Evolutionary conservation across 1,140 invertebrate species (phyloP).

Genomic region (Ceratitis capitata): DNA sequence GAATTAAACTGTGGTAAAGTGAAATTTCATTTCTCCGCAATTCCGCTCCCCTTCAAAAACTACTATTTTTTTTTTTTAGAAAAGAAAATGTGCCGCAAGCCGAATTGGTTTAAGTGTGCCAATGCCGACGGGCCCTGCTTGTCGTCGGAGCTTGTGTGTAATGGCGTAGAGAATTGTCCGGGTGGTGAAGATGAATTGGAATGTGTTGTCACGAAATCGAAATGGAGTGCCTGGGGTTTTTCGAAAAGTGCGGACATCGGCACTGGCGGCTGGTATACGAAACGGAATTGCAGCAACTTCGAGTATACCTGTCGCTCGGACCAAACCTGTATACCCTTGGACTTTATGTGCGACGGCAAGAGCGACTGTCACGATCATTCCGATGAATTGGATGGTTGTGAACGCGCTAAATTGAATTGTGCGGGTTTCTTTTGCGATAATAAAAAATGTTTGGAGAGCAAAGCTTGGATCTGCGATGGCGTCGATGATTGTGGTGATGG

Average conservation of each 20-base stretch:
- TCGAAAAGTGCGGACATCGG: background rate
- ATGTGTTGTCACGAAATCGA: conserved; percentile 43
- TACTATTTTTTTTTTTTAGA: conserved; percentile 38
- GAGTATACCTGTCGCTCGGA: conserved; percentile 70
- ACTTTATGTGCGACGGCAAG: conserved; percentile 77
- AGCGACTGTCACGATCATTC: conserved; percentile 82
- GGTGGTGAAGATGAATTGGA: conserved; percentile 66
- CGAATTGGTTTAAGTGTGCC: conserved; percentile 61
- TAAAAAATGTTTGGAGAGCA: conserved; percentile 53
- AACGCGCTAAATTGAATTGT: conserved; percentile 49
- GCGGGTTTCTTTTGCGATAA: conserved; percentile 56
- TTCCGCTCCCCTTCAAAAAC: background rate
- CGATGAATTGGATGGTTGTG: conserved; percentile 74
- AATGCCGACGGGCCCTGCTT: conserved; percentile 64
- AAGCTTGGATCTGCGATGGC: conserved; percentile 59
- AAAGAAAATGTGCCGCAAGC: conserved; percentile 57
- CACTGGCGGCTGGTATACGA: conserved; percentile 29
- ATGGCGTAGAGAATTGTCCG: conserved; percentile 69
- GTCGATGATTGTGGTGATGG: conserved; percentile 73
- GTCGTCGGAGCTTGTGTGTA: conserved; percentile 64
- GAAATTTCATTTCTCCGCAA: conserved; percentile 27
- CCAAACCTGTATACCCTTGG: conserved; percentile 72
- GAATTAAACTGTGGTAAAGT: conserved; percentile 73
- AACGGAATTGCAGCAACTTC: conserved; percentile 64
- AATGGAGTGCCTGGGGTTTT: background rate